phyloP scores from a whole-genome alignment of 2,113 vertebrate species.

The Aythya baeri region DNA sequence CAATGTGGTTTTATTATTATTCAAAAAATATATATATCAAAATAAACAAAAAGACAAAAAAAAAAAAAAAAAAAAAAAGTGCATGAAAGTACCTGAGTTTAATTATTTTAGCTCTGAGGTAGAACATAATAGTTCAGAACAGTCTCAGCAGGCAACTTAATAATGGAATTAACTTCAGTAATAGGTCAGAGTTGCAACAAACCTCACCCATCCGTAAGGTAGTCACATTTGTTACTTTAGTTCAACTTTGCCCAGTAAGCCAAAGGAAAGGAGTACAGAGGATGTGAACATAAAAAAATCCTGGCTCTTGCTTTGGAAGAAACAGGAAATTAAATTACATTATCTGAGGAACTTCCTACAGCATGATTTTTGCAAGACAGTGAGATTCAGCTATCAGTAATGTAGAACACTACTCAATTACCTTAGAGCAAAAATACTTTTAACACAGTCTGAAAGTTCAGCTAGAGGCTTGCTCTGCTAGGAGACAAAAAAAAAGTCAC shows the following conservation, averaged over 20 bases:
- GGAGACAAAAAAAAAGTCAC: background rate
- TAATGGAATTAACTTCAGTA: background rate
- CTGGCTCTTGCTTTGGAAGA: background rate
- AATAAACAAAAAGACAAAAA: background rate
- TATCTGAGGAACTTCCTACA: background rate
- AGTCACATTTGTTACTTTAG: background rate
- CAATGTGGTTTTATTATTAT: background rate
- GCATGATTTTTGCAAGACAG: background rate
- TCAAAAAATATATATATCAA: background rate
- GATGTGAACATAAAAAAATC: background rate
- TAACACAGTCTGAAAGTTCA: background rate
- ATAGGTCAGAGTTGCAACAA: background rate
- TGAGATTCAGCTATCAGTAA: background rate
- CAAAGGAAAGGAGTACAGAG: background rate
- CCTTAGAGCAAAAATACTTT: background rate
- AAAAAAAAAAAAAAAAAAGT: background rate
- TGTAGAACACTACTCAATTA: background rate
- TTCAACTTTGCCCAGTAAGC: background rate
- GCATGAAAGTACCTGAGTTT: rapidly evolving
- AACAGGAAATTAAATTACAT: slow-evolving; percentile 13
- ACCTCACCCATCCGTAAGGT: background rate
- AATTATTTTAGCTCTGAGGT: background rate
- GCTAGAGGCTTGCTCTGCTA: background rate
- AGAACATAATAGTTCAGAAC: background rate
- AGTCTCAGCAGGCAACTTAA: background rate